Conservation (phyloP, 2,113 vertebrate genomes). For the Apodemus speciosus region DNA sequence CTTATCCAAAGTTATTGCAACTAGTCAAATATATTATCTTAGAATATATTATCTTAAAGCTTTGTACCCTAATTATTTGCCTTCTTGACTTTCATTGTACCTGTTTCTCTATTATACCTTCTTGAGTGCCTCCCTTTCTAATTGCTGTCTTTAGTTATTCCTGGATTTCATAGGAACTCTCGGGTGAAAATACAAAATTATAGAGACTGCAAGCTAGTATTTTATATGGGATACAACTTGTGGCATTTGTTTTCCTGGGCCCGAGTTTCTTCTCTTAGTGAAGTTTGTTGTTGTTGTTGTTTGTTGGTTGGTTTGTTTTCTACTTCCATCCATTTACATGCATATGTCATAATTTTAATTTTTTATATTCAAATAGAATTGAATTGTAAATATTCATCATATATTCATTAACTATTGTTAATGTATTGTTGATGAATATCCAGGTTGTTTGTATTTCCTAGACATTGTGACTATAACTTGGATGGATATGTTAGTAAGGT, state of each 20-base stretch:
- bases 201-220: not conserved
- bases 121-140: too few species aligned
- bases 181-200: not conserved
- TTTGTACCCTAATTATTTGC: too few species aligned
- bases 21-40: too few species aligned
- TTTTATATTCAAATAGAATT: not conserved
- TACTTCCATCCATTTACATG: too few species aligned
- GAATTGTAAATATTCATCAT: too few species aligned
- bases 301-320: too few species aligned
- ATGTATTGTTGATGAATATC: too few species aligned
- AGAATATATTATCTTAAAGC: too few species aligned
- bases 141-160: not conserved
- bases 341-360: not conserved
- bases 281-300: too few species aligned
- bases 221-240: rapidly evolving
- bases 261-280: not conserved
- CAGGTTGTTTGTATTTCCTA: not conserved
- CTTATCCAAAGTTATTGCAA: not conserved
- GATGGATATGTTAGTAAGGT: too few species aligned
- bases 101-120: not conserved
- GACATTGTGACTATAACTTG: not conserved
- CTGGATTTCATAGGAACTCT: not conserved
- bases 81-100: not conserved
- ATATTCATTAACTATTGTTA: not conserved
- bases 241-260: not conserved